These are phyloP conservation scores for Sarcophaga subvicina DNA, from an alignment of 2,888 invertebrate genomes.

Conservation along the genomic window DNA sequence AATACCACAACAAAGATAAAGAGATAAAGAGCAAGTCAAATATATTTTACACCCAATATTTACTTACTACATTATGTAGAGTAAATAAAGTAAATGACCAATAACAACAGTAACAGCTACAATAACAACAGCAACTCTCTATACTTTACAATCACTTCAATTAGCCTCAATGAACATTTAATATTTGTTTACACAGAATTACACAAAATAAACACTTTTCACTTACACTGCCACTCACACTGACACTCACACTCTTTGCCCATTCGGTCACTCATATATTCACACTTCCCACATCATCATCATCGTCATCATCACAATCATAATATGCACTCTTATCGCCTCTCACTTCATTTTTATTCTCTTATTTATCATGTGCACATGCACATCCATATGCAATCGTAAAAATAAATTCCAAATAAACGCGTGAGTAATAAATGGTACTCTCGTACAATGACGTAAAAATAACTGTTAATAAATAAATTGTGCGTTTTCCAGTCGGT, in stretches of 20 bases:
- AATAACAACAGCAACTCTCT: neutral
- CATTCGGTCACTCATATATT: too few species aligned
- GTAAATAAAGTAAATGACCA: constrained; percentile 48
- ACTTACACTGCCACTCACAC: neutral
- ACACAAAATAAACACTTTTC: neutral
- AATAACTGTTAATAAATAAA: constrained; percentile 52
- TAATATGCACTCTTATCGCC: too few species aligned
- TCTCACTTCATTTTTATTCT: too few species aligned
- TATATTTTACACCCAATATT: constrained; percentile 32
- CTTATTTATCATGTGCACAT: neutral
- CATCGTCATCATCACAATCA: too few species aligned
- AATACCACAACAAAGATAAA: neutral
- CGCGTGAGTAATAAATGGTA: neutral
- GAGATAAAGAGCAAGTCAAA: neutral
- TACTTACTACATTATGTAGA: constrained; percentile 44
- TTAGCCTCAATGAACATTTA: constrained; percentile 56
- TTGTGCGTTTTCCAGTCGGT: constrained; percentile 48
- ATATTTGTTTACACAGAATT: constrained; percentile 50
- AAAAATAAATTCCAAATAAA: too few species aligned
- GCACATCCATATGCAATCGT: neutral
- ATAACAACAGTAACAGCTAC: neutral
- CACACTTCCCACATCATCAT: too few species aligned
- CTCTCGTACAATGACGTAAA: constrained; percentile 3
- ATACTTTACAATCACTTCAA: constrained; percentile 53
- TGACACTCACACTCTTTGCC: neutral